These are phyloP conservation scores for Myrmophylax atrothorax DNA, from an alignment of 2,113 vertebrate genomes.

Conservation along the genomic window DNA sequence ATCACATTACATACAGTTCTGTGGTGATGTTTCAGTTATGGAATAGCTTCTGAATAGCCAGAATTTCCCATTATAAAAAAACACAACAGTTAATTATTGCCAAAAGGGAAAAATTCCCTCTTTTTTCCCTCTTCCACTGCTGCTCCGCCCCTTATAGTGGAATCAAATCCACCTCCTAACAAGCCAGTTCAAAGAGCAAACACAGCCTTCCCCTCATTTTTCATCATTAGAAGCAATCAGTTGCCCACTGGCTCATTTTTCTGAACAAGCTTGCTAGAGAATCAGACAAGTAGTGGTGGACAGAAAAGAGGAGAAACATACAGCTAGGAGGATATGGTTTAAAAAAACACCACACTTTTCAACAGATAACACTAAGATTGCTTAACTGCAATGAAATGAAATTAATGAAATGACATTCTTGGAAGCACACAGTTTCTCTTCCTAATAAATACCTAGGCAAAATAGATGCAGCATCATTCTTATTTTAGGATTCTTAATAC, in stretches of 20 bases:
- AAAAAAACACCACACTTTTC: rapidly evolving
- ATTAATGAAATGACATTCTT: background rate
- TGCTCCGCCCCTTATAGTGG: rapidly evolving
- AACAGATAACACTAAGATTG: background rate
- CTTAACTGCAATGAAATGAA: no score
- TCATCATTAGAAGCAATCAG: background rate
- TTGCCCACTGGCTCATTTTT: background rate
- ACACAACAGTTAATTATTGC: background rate
- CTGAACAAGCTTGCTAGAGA: background rate
- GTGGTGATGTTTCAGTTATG: background rate
- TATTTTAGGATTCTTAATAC: background rate
- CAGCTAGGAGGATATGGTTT: background rate
- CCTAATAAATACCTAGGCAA: background rate
- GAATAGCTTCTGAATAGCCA: background rate
- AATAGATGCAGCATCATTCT: background rate
- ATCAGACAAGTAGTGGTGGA: background rate
- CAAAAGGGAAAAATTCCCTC: background rate
- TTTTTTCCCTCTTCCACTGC: background rate
- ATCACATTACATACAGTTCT: background rate
- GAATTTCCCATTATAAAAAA: background rate
- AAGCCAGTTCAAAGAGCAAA: background rate
- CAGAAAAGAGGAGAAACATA: background rate
- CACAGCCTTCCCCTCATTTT: background rate
- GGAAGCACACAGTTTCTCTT: background rate
- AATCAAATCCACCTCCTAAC: background rate